Evolutionary conservation across 1,140 invertebrate genomes (phyloP), one percentile per base, ranked within the genome.

Genomic region (Drosophila melanica): DNA sequence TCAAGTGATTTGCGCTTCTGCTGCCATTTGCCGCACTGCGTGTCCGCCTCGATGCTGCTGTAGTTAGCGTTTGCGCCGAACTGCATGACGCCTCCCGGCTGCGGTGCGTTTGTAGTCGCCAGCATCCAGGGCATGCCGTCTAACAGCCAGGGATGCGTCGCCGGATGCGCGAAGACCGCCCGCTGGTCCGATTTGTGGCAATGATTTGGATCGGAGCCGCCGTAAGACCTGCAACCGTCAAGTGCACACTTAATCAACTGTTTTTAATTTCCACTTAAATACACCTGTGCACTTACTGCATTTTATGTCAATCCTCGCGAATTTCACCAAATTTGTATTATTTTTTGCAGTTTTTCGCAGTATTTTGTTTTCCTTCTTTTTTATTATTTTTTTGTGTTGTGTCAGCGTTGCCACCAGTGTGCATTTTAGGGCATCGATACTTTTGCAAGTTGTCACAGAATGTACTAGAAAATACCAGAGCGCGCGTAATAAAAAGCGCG

Each of bases 41-140:
- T 14, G 0, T 80, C 77, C 27, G 42, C 69, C 16, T 75, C 73
- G 6, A 66, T 65, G 37, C 68, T 42, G 53, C 53, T 74, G 41
- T 66, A 75, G 33, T 71, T 78, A 9, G 45, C 55, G 44, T 65
- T 75, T 1, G 77, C 70, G 3, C 81, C 80, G 44, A 91, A 91
- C 44, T 91, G 75, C 90, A 91, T 91, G 9, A 90, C 51, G 11
- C 75, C 77, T 23, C 76, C 84, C 0, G 84, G 75, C 30, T 91
- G 84, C 7, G 76, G 80, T 9, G 76, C 66, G 64, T 73, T 86
- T 20, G 76, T 72, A 8, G 72, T 82, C 8, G 79, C 74, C 33
- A 79, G 47, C 59, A 77, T 75, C 77, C 91, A 91, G 7, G 90
- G 90, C 69, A 90, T 86, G 10, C 63, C 65, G 12, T 82, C 71